Evolutionary conservation across 2,113 vertebrate species (phyloP), one percentile per base, ranked within the genome.

Genomic region (Serilophus lunatus): DNA sequence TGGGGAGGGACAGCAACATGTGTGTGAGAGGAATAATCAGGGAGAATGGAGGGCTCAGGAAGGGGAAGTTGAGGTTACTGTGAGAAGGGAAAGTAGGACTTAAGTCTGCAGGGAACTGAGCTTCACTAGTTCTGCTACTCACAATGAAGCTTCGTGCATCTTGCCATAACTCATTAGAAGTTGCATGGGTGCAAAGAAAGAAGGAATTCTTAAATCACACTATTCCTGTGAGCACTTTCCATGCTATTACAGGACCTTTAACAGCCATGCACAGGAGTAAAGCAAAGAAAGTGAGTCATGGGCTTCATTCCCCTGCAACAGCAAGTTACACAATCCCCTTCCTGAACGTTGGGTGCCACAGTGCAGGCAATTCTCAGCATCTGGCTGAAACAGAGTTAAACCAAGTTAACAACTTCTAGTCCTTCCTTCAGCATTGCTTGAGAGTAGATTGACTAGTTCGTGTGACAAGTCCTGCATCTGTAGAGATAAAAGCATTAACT

Each of bases 281-380:
- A 76, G 75, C 86, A 47, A 47, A 88, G 53, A 35, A 60, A 47
- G 35, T 85, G 93, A 94, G 40, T 82, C 88, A 90, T 0, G 24
- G 85, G n/a, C 70, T 93, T 79, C 74, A 44, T 15, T 57, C 5
- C 71, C 45, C 82, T 59, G 78, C 75, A n/a, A 26, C 18, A 59
- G 63, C 23, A 1, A 5, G 22, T 97, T 92, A 88, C 90, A 90
- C 82, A 96, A 94, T 20, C 19, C 60, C 61, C 40, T 93, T 97
- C 80, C 88, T 88, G 64, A 60, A 6, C 0, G 4, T 1, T 24
- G 79, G 86, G 51, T 51, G 66, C 69, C 36, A 19, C 22, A 36
- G 35, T 4, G 31, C 72, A 74, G 88, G 45, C 50, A n/a, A 15
- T 8, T 24, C 12, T 1, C 26, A 69, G 71, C 63, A 54, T 68